Conservation (phyloP, 37 sponge, comb jelly and placozoan species). For the Theonella swinhoei region DNA sequence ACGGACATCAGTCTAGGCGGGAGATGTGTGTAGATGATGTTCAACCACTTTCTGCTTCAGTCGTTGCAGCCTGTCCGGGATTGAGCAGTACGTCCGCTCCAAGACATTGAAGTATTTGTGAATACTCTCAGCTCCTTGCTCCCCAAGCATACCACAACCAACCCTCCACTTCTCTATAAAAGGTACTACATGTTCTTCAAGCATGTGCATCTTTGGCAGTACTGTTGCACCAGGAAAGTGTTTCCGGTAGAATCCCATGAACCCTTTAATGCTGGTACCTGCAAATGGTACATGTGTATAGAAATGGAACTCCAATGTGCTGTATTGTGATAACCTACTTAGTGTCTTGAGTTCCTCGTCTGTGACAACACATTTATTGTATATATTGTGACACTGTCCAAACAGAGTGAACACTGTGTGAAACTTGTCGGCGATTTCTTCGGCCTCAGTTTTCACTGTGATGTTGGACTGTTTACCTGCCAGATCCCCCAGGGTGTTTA, state of each 20-base stretch:
- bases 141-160: slow-evolving; percentile 35
- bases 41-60: slow-evolving; percentile 7
- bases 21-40: slow-evolving; percentile 10
- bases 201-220: slow-evolving; percentile 48
- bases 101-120: slow-evolving; percentile 34
- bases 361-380: background rate
- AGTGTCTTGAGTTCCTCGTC: background rate
- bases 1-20: background rate
- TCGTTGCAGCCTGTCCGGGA: slow-evolving; percentile 1
- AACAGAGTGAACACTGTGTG: slow-evolving; percentile 5
- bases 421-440: background rate
- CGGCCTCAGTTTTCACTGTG: background rate
- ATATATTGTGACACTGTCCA: slow-evolving; percentile 19
- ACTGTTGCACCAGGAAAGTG: slow-evolving; percentile 2
- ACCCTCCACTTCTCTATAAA: slow-evolving; percentile 12
- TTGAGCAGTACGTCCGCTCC: background rate
- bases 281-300: too few species aligned
- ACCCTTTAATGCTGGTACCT: too few species aligned
- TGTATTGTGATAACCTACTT: slow-evolving; percentile 10
- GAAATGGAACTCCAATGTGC: background rate
- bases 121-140: slow-evolving; percentile 62
- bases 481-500: too few species aligned
- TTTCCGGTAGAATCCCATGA: too few species aligned
- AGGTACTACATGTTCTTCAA: slow-evolving; percentile 33
- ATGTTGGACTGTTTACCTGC: too few species aligned